Evolutionary conservation across 2,797 vertebrate genomes (phyloP).

Genomic region (Kryptolebias ocellatus): DNA sequence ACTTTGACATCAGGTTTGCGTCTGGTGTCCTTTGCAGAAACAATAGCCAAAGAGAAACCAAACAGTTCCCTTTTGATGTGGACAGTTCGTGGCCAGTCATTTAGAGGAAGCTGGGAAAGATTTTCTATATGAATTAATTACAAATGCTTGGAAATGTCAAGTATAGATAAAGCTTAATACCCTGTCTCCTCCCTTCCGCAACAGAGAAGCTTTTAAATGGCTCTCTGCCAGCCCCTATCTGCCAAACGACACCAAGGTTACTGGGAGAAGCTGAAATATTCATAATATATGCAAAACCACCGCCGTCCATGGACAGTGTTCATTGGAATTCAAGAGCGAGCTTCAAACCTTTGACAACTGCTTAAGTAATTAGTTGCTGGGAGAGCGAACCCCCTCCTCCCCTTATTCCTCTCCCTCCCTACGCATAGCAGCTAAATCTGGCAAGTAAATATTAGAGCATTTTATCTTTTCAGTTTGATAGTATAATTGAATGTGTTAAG

Average conservation of each 20-base stretch:
- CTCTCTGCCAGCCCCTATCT: constrained; percentile 79
- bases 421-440: constrained; percentile 53
- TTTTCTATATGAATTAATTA: constrained; percentile 81
- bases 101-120: constrained; percentile 55
- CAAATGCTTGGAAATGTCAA: constrained; percentile 84
- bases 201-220: constrained; percentile 80
- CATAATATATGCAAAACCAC: constrained; percentile 86
- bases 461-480: constrained; percentile 72
- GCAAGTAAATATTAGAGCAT: constrained; percentile 74
- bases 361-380: constrained; percentile 84
- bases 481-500: constrained; percentile 63
- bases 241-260: constrained; percentile 83
- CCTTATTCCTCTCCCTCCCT: constrained; percentile 17
- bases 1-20: constrained; percentile 16
- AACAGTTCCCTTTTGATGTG: constrained; percentile 47
- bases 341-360: constrained; percentile 83
- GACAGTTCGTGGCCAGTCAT: constrained; percentile 50
- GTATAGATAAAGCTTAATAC: constrained; percentile 82
- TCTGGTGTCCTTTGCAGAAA: constrained; percentile 49
- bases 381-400: constrained; percentile 62
- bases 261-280: constrained; percentile 84
- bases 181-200: constrained; percentile 75
- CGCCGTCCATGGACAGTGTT: constrained; percentile 80
- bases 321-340: constrained; percentile 84
- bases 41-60: constrained; percentile 42